phyloP scores from a whole-genome alignment of 2,113 vertebrate genomes.

The Mormyrus iriodes region DNA sequence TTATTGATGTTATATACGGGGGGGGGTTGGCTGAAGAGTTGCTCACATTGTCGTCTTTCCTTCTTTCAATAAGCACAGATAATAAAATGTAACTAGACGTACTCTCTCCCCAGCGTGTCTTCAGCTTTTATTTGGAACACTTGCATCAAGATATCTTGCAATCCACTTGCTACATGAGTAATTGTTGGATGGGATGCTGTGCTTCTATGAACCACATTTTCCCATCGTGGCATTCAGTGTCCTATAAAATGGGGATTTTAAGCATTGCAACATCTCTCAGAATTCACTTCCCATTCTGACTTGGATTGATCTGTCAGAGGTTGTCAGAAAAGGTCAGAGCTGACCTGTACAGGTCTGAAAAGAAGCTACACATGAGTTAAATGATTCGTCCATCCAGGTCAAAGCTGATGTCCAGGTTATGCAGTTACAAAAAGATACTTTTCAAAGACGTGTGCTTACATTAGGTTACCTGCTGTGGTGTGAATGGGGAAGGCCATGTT shows the following conservation, averaged over 20 bases:
- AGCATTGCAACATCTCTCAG: background rate
- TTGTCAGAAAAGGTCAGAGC: background rate
- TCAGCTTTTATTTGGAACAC: background rate
- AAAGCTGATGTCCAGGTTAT: background rate
- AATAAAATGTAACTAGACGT: background rate
- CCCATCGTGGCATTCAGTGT: background rate
- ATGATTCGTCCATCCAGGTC: background rate
- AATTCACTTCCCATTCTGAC: background rate
- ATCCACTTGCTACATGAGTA: background rate
- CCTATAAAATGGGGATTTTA: background rate
- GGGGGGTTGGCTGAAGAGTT: background rate
- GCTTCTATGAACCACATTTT: background rate
- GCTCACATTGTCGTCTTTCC: background rate
- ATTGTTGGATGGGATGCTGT: background rate
- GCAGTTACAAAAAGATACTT: background rate
- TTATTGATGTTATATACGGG: background rate
- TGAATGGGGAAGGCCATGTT: slow-evolving; percentile 3
- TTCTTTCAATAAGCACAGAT: background rate
- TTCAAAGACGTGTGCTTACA: background rate
- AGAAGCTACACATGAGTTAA: background rate
- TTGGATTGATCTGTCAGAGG: background rate
- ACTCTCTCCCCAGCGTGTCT: background rate
- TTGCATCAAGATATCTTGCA: background rate
- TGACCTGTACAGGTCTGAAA: background rate
- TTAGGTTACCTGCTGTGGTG: background rate